Conservation (phyloP, 2,888 invertebrate species). For the Baccha elongata region DNA sequence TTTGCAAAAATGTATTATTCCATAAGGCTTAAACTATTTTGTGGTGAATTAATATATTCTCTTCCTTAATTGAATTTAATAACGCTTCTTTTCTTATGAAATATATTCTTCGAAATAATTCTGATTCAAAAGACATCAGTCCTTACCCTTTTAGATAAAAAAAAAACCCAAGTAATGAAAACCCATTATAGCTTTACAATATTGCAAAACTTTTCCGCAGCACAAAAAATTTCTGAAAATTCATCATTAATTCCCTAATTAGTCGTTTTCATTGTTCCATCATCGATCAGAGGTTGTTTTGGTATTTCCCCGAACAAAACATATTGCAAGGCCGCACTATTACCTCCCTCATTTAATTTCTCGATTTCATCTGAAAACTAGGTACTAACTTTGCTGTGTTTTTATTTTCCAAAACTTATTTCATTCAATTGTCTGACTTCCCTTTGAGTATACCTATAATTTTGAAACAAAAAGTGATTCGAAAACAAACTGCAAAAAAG, state of each 20-base stretch:
- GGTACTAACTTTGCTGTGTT: not conserved
- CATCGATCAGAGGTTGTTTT: not conserved
- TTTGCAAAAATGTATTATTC: too few species aligned
- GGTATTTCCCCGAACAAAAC: slow-evolving; percentile 1
- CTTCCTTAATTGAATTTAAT: too few species aligned
- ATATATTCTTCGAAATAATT: too few species aligned
- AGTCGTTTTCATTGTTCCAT: not conserved
- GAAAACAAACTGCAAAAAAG: not conserved
- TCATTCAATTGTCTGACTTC: not conserved
- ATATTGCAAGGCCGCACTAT: not conserved
- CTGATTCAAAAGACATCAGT: too few species aligned
- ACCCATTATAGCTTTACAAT: too few species aligned
- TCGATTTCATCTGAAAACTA: slow-evolving; percentile 11
- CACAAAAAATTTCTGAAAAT: not conserved
- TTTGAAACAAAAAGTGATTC: not conserved
- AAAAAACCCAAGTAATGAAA: too few species aligned
- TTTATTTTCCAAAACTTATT: slow-evolving; percentile 17
- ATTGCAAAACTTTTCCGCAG: too few species aligned
- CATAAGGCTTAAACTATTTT: too few species aligned
- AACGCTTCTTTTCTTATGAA: too few species aligned
- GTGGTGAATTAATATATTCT: too few species aligned
- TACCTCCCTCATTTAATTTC: not conserved
- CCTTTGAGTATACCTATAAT: not conserved
- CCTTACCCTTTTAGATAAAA: too few species aligned
- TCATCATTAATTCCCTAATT: slow-evolving; percentile 3